Conservation (phyloP, 2,888 invertebrate genomes). For the Drosophila quinaria region DNA sequence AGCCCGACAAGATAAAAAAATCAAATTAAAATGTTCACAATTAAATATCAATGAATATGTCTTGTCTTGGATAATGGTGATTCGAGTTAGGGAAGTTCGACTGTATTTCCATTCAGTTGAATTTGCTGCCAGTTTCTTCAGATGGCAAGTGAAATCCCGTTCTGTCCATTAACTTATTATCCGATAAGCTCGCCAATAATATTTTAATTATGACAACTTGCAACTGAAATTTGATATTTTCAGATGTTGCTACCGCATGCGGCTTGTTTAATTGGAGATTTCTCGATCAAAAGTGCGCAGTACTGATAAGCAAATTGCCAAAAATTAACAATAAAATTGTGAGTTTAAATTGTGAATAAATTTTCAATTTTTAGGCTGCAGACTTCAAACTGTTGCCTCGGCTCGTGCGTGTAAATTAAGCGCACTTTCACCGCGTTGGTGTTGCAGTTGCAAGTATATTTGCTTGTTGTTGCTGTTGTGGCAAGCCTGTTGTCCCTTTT, state of each 20-base stretch:
- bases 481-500: conserved; percentile 49
- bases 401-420: conserved; percentile 76
- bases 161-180: conserved; percentile 30
- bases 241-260: conserved; percentile 61
- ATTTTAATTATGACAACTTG: conserved; percentile 74
- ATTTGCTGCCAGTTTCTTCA: neutral
- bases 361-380: conserved; percentile 11
- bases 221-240: conserved; percentile 60
- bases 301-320: conserved; percentile 75
- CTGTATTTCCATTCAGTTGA: neutral
- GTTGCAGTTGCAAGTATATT: conserved; percentile 23
- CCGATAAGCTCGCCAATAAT: conserved; percentile 41
- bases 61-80: too few species aligned
- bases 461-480: conserved; percentile 27
- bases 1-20: too few species aligned
- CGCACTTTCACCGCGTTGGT: conserved; percentile 73
- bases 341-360: conserved; percentile 54
- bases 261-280: conserved; percentile 70
- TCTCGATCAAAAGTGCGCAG: conserved; percentile 32
- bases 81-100: too few species aligned
- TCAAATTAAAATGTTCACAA: too few species aligned
- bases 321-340: conserved; percentile 63
- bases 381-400: conserved; percentile 25
- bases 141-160: conserved; percentile 57
- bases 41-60: too few species aligned